phyloP scores from a whole-genome alignment of 2,113 vertebrate genomes.

The Crocuta crocuta region DNA sequence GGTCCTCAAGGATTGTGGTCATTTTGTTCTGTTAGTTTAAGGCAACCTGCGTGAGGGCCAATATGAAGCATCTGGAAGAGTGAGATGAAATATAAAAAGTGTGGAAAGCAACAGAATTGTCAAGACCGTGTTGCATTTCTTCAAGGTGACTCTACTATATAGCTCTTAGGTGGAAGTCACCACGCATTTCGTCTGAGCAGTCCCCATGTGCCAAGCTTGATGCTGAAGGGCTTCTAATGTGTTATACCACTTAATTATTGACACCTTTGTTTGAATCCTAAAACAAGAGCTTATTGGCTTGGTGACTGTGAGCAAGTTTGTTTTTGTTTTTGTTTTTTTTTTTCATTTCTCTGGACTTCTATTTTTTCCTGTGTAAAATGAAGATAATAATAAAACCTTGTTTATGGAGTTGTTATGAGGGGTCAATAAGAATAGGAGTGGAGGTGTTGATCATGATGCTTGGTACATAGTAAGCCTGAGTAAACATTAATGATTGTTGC shows the following conservation, averaged over 20 bases:
- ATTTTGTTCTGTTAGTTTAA: not conserved
- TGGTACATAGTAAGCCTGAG: not conserved
- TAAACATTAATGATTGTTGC: accelerated
- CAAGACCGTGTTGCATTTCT: not conserved
- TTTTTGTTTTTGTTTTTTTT: no score
- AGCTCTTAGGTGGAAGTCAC: not conserved
- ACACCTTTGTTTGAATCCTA: not conserved
- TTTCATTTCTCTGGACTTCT: not conserved
- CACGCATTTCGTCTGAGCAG: accelerated
- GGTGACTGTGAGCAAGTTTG: not conserved
- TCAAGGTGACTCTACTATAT: not conserved
- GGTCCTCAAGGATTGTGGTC: not conserved
- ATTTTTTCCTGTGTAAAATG: not conserved
- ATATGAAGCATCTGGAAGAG: not conserved
- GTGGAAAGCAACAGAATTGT: not conserved
- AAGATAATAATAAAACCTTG: not conserved
- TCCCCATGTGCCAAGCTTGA: not conserved
- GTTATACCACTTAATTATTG: not conserved
- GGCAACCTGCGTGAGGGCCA: not conserved
- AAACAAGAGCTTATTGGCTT: not conserved
- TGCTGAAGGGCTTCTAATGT: not conserved
- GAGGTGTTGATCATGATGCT: not conserved
- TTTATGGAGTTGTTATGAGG: not conserved
- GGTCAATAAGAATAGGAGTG: accelerated
- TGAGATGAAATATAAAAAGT: not conserved